Conservation (phyloP, 2,113 vertebrate species). For the Balaeniceps rex region DNA sequence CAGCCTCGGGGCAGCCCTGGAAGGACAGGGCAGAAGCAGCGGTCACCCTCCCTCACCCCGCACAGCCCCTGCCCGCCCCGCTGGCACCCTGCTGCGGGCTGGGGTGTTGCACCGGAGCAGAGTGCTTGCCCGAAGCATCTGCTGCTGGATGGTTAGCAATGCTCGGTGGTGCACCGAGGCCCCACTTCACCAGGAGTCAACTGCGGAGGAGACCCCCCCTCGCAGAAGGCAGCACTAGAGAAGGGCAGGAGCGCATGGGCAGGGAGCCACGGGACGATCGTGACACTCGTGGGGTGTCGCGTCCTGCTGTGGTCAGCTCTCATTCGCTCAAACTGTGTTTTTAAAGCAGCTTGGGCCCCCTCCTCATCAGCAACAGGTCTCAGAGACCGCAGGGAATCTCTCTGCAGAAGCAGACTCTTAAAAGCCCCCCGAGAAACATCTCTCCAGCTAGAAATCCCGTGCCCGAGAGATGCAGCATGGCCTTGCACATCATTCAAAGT, state of each 20-base stretch:
- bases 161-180: not conserved
- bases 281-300: not conserved
- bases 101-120: not conserved
- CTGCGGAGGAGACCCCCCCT: not conserved
- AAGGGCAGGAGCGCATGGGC: accelerated
- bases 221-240: not conserved
- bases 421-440: not conserved
- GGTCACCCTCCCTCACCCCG: not conserved
- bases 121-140: not conserved
- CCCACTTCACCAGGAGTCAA: not conserved
- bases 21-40: not conserved
- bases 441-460: not conserved
- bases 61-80: not conserved
- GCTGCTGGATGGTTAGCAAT: accelerated
- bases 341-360: not conserved
- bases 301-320: accelerated
- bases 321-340: accelerated
- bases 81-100: not conserved
- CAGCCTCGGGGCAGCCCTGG: constrained; percentile 75
- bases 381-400: not conserved
- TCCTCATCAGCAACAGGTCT: not conserved
- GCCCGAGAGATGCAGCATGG: accelerated
- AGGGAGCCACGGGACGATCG: accelerated
- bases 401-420: not conserved
- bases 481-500: accelerated